Base-by-base conservation (phyloP, 2,888 invertebrate genomes). In the Campopleginae sp. region DNA sequence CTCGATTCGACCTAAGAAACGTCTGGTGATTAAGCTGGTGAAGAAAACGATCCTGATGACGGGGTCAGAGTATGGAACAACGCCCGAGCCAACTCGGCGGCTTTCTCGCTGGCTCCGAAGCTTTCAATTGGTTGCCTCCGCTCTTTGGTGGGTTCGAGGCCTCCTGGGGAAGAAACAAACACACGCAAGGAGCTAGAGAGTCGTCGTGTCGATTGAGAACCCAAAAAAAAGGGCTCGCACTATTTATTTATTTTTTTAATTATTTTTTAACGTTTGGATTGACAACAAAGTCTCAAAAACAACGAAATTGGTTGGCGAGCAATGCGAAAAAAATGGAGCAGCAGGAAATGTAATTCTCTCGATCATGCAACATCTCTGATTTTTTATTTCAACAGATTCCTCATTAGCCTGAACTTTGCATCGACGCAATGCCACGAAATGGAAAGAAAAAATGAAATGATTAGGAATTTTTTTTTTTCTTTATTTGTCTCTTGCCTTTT, bases 81-180 rank as follows among this genome's bases (percentile, higher is more conserved):
- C 97, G 96, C 78, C 97, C 96, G 92, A 98, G 95, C 97, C 98
- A 98, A 94, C 97, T 97, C 88, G 97, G 95, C 87, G 97, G 96
- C 95, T 97, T 97, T 94, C 96, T 96, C 94, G 96, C 96, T 92
- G 96, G 96, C 94, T 98, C 98, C 92, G 95, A 95, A 87, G 96
- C 95, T 94, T 96, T 96, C 92, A 98, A 94, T 93, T 97, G 97
- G 94, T 97, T 97, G 75, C 95, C 95, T 89, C 97, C 97, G 87
- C 96, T 96, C 94, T 97, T 97, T 77, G 97, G 97, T 89, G 98
- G 98, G 95, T 98, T 98, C 92, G 97, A 98, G 91, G 98, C 98
- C 95, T 98, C 98, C 98, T 98, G 92, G 6, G 42, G n/a, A 23
- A 54, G 70, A 65, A 82, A 82, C 33, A 84, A 31, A 72, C 66